These are phyloP conservation scores for Matsumyia berberina DNA, from an alignment of 2,888 invertebrate genomes.

Conservation along the genomic window DNA sequence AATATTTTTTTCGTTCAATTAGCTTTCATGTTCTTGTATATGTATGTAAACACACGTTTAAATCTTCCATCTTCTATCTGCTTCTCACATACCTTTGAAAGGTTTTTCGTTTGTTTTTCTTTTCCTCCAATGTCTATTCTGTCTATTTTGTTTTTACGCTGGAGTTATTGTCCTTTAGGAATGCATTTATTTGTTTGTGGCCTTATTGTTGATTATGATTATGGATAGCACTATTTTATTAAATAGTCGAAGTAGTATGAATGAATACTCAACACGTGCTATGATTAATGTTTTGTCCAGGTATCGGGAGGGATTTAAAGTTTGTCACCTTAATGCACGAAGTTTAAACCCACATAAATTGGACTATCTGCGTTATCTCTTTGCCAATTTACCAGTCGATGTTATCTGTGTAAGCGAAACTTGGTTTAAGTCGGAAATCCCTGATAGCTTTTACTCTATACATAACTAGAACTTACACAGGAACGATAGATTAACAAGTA, in stretches of 20 bases:
- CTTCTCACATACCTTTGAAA: too few relatives aligned
- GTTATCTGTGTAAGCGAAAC: too few relatives aligned
- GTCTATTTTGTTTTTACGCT: background rate
- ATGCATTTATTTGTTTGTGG: background rate
- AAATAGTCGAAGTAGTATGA: background rate
- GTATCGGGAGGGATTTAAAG: background rate
- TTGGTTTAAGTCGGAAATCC: background rate
- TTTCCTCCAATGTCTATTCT: too few relatives aligned
- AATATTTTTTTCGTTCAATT: too few relatives aligned
- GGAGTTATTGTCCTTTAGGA: background rate
- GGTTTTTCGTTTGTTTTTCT: too few relatives aligned
- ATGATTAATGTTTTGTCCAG: conserved; percentile 2
- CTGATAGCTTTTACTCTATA: background rate
- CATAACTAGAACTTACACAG: background rate
- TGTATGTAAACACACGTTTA: too few relatives aligned
- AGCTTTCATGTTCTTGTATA: too few relatives aligned
- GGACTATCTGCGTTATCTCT: too few relatives aligned
- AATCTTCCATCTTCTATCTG: too few relatives aligned
- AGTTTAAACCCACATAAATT: background rate
- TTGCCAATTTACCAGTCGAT: too few relatives aligned
- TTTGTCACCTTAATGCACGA: background rate
- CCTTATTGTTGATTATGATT: background rate
- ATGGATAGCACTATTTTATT: background rate
- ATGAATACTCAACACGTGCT: background rate
- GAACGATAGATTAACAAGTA: background rate